These are phyloP conservation scores for Sebastes cheni DNA, from an alignment of 2,797 vertebrate genomes.

Conservation along the genomic window DNA sequence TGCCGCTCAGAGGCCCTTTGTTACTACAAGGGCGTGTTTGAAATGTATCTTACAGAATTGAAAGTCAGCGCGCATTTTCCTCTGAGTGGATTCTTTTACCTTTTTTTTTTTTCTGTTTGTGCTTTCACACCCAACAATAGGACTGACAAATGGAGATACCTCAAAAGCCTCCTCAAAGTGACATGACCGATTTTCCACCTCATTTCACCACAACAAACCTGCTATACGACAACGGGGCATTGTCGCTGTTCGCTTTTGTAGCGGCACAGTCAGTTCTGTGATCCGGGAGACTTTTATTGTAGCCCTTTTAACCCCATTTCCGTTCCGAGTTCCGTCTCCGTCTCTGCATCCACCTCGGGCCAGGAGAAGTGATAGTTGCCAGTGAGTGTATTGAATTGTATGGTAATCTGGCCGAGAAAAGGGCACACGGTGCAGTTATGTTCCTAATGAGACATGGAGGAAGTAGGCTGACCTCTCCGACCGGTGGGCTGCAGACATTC, in stretches of 20 bases:
- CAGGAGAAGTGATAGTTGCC: slow-evolving; percentile 31
- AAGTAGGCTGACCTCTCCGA: slow-evolving; percentile 59
- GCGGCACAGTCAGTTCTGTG: slow-evolving; percentile 12
- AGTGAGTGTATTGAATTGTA: slow-evolving; percentile 55
- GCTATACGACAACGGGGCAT: slow-evolving; percentile 4
- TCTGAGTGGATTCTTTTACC: slow-evolving; percentile 33
- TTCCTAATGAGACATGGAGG: slow-evolving; percentile 63
- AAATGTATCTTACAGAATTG: slow-evolving; percentile 54
- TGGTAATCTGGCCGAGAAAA: slow-evolving; percentile 57
- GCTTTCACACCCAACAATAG: slow-evolving; percentile 39
- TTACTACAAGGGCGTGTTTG: slow-evolving; percentile 49
- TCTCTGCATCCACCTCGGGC: slow-evolving; percentile 19
- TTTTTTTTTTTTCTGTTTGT: slow-evolving; percentile 31
- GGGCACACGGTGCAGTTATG: slow-evolving; percentile 52
- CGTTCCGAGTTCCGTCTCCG: slow-evolving; percentile 4
- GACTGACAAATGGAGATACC: slow-evolving; percentile 52
- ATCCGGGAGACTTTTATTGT: slow-evolving; percentile 41
- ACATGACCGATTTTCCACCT: slow-evolving; percentile 48
- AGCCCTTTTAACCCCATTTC: slow-evolving; percentile 36
- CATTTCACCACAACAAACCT: slow-evolving; percentile 42
- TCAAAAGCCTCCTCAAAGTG: slow-evolving; percentile 52
- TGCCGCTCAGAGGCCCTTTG: slow-evolving; percentile 45
- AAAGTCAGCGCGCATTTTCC: slow-evolving; percentile 1
- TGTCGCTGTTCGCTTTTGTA: slow-evolving; percentile 18
- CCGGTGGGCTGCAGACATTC: slow-evolving; percentile 49